phyloP scores from a whole-genome alignment of 2,888 invertebrate species.

The Anorthoa munda region DNA sequence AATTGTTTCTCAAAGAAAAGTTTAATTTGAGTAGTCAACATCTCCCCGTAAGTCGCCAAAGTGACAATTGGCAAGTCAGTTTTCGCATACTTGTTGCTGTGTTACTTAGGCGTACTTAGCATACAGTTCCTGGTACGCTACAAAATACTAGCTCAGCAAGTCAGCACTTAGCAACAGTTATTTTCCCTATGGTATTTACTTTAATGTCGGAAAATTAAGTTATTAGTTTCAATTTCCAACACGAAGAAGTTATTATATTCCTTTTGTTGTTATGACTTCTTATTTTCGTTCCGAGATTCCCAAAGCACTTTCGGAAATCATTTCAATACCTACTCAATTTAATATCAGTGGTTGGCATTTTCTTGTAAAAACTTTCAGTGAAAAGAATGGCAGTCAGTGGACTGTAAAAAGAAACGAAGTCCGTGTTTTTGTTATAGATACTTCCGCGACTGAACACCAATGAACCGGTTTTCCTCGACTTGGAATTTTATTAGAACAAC shows the following conservation, averaged over 20 bases:
- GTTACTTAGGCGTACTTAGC: conserved; percentile 33
- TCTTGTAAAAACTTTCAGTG: conserved; percentile 31
- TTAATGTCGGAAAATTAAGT: conserved; percentile 33
- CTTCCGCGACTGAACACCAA: conserved; percentile 42
- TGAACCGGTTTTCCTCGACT: conserved; percentile 41
- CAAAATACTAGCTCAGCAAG: conserved; percentile 35
- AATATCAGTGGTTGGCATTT: conserved; percentile 16
- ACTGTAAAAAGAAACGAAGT: conserved; percentile 52
- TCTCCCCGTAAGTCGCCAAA: not conserved
- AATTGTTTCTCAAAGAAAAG: not conserved
- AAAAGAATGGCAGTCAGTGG: conserved; percentile 44
- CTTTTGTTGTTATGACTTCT: not conserved
- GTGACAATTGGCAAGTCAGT: conserved; percentile 32
- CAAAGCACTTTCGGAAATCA: not conserved
- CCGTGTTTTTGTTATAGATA: conserved; percentile 47
- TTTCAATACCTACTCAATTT: conserved; percentile 24
- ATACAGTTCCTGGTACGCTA: conserved; percentile 27
- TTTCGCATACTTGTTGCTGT: conserved; percentile 44
- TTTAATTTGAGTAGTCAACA: conserved; percentile 23
- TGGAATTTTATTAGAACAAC: conserved; percentile 48
- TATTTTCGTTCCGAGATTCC: not conserved
- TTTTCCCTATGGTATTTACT: conserved; percentile 45
- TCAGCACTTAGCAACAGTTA: conserved; percentile 34
- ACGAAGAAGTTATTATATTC: conserved; percentile 6
- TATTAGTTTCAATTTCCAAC: conserved; percentile 40